Conservation (phyloP, 1,140 invertebrate species). For the Ceratina japonica region DNA sequence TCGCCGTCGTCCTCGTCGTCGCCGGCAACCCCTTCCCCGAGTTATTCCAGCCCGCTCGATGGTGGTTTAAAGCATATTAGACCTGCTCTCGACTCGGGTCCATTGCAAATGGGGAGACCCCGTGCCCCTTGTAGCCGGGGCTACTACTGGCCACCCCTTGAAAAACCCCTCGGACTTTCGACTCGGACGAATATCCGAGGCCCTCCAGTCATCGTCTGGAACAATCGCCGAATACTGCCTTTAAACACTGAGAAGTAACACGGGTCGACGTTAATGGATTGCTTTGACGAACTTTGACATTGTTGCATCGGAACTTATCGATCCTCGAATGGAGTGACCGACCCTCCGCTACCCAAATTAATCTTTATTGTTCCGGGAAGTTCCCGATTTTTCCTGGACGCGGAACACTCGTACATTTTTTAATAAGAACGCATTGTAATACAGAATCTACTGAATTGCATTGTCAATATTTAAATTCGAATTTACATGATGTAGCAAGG, state of each 20-base stretch:
- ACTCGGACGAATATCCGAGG: constrained; percentile 39
- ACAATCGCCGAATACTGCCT: constrained; percentile 21
- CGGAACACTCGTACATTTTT: no score
- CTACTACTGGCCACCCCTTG: constrained; percentile 50
- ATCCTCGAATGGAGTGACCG: no score
- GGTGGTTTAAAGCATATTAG: constrained; percentile 69
- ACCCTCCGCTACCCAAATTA: no score
- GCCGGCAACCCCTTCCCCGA: neutral
- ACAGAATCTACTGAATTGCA: no score
- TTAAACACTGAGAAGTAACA: constrained; percentile 12
- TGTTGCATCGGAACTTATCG: neutral
- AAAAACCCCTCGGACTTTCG: constrained; percentile 55
- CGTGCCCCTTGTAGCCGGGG: constrained; percentile 46
- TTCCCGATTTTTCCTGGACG: no score
- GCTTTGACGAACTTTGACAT: constrained; percentile 10
- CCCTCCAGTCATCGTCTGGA: constrained; percentile 28
- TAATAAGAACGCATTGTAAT: no score
- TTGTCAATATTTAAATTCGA: no score
- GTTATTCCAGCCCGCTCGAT: constrained; percentile 43
- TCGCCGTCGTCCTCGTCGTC: constrained; percentile 18
- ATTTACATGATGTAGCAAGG: no score
- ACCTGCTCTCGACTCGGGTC: constrained; percentile 62
- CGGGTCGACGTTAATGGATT: constrained; percentile 38
- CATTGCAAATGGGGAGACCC: constrained; percentile 59
- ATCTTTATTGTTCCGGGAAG: no score